Percentiles rank a stretch among this genome's conserved stretches.
phyloP scores from a whole-genome alignment of 2,113 vertebrate genomes.

The Gallinago paraguaiae region DNA sequence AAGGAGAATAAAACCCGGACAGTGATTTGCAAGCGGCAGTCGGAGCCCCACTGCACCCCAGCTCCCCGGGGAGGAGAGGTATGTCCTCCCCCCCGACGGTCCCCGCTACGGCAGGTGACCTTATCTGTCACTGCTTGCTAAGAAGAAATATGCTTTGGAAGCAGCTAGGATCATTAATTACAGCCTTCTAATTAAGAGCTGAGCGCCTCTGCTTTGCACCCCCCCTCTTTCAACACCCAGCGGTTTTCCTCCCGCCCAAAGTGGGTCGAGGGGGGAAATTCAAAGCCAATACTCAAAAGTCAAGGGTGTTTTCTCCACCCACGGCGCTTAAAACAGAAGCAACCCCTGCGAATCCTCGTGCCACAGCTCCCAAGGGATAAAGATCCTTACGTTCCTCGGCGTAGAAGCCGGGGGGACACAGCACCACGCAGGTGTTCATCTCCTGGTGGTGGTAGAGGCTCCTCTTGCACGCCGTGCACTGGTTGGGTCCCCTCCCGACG shows the following conservation, averaged over 20 bases:
- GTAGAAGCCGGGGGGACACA: constrained; percentile 79
- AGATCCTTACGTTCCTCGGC: constrained; percentile 83
- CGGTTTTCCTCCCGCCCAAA: not conserved
- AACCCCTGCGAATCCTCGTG: not conserved
- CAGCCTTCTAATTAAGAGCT: constrained; percentile 10
- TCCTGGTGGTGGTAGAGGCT: constrained; percentile 81
- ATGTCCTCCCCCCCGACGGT: not conserved
- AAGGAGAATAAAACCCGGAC: not conserved
- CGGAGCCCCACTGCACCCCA: not conserved
- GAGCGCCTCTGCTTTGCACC: not conserved
- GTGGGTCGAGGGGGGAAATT: not conserved
- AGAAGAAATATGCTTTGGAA: not conserved
- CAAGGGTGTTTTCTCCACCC: not conserved
- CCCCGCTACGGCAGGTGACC: not conserved
- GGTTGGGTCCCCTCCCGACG: constrained; percentile 36
- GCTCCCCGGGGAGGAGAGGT: not conserved
- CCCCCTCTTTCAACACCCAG: not conserved
- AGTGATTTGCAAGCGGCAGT: not conserved
- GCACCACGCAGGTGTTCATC: constrained; percentile 71
- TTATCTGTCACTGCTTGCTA: constrained; percentile 9
- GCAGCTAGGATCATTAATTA: constrained; percentile 29
- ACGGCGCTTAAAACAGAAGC: not conserved
- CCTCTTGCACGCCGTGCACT: constrained; percentile 83
- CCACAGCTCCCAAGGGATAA: not conserved
- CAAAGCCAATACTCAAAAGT: not conserved